Evolutionary conservation across 2,888 invertebrate species (phyloP).

Genomic region (Adineta ricciae): DNA sequence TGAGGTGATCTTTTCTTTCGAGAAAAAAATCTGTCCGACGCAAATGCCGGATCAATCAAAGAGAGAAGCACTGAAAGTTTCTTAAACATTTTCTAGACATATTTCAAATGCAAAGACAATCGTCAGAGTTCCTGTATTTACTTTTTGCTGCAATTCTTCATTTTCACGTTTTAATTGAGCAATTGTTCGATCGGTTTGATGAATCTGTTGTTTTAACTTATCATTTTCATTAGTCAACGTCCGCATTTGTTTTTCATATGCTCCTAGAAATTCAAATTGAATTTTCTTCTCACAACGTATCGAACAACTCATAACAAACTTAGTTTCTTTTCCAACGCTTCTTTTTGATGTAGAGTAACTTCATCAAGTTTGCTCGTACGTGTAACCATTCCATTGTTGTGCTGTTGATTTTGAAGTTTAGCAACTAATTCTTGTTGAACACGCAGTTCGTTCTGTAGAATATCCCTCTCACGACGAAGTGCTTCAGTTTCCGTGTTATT

Average conservation of each 20-base stretch:
- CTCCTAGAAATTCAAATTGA: not conserved
- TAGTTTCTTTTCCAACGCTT: conserved; percentile 8
- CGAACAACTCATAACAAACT: not conserved
- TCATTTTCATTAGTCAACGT: conserved; percentile 23
- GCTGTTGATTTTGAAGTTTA: not conserved
- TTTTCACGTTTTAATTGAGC: conserved; percentile 23
- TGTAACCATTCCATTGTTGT: not conserved
- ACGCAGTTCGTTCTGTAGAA: not conserved
- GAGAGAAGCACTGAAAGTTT: not conserved
- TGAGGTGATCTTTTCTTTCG: not conserved
- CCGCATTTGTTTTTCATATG: conserved; percentile 27
- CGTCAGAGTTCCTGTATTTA: too few species aligned
- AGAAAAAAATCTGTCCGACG: not conserved
- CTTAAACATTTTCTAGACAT: not conserved
- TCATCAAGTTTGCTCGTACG: not conserved
- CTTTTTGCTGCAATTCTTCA: conserved; percentile 20
- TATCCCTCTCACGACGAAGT: not conserved
- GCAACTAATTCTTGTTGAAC: not conserved
- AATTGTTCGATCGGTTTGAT: conserved; percentile 21
- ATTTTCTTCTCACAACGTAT: too few species aligned
- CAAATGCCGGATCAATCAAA: not conserved
- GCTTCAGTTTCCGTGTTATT: not conserved
- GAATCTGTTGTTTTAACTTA: conserved; percentile 15
- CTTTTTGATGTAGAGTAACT: not conserved
- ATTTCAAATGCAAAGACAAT: not conserved